These are phyloP conservation scores for Morinoia aosen DNA, from an alignment of 2,888 invertebrate genomes.

Conservation along the genomic window DNA sequence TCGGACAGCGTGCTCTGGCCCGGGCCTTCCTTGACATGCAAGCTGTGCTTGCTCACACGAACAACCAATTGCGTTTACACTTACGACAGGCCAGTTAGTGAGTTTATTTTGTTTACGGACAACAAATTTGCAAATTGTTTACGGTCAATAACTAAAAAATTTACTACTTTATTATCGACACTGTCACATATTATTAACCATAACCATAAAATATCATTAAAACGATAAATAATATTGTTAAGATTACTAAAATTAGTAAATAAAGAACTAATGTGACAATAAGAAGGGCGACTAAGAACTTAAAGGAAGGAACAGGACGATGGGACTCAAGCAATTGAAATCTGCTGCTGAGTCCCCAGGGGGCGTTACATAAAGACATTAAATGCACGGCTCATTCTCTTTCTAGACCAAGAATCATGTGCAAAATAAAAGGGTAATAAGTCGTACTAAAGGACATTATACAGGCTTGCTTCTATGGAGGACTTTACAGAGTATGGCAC, in stretches of 20 bases:
- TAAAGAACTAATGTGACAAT: conserved; percentile 36
- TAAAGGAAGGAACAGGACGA: conserved; percentile 47
- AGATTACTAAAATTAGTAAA: conserved; percentile 44
- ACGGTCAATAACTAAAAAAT: background rate
- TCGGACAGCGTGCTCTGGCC: background rate
- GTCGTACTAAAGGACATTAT: conserved; percentile 19
- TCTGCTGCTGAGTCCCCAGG: conserved; percentile 48
- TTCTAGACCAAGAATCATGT: conserved; percentile 18
- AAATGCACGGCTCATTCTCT: conserved; percentile 25
- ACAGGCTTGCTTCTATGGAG: conserved; percentile 67
- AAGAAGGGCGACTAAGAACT: conserved; percentile 41
- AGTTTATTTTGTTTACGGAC: background rate
- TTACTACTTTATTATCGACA: conserved; percentile 10
- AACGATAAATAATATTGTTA: conserved; percentile 27
- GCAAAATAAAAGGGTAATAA: conserved; percentile 42
- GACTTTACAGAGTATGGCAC: conserved; percentile 67
- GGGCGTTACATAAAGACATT: background rate
- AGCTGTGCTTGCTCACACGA: conserved; percentile 4
- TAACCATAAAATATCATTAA: background rate
- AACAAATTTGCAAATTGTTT: background rate
- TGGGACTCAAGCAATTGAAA: conserved; percentile 32
- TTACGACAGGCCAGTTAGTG: background rate
- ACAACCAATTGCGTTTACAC: background rate
- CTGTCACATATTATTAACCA: background rate
- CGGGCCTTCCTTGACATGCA: background rate